Conservation (phyloP, 2,113 vertebrate genomes). For the Datnioides undecimradiatus region DNA sequence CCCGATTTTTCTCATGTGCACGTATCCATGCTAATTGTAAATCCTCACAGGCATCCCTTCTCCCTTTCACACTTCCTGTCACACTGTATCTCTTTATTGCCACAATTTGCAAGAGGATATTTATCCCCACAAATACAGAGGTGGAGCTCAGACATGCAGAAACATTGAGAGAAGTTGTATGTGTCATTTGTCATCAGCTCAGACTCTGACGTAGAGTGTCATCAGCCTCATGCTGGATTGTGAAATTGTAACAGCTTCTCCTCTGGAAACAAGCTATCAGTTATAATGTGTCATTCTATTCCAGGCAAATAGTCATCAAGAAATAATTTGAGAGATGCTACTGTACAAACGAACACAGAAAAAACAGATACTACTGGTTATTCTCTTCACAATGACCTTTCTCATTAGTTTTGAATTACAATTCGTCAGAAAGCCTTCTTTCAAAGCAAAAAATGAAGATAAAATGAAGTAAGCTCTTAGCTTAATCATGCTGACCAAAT, state of each 20-base stretch:
- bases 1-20: constrained; percentile 30
- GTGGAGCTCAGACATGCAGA: constrained; percentile 45
- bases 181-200: constrained; percentile 18
- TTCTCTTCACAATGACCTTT: constrained; percentile 10
- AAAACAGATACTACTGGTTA: neutral
- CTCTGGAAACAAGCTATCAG: constrained; percentile 17
- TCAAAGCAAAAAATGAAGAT: neutral
- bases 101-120: constrained; percentile 46
- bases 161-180: constrained; percentile 13
- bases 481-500: constrained; percentile 28
- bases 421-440: neutral
- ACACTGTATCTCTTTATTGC: constrained; percentile 45
- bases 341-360: neutral
- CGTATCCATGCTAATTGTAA: constrained; percentile 62
- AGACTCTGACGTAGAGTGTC: neutral
- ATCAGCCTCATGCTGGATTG: constrained; percentile 12
- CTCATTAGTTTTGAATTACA: neutral
- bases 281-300: constrained; percentile 16
- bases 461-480: neutral
- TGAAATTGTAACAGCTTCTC: constrained; percentile 31
- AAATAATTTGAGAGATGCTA: constrained; percentile 13
- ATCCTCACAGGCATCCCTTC: constrained; percentile 50
- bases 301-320: constrained; percentile 10
- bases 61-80: constrained; percentile 43
- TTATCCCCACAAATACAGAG: constrained; percentile 29